Base-by-base conservation (phyloP, 2,113 vertebrate genomes). In the Lepus timidus region DNA sequence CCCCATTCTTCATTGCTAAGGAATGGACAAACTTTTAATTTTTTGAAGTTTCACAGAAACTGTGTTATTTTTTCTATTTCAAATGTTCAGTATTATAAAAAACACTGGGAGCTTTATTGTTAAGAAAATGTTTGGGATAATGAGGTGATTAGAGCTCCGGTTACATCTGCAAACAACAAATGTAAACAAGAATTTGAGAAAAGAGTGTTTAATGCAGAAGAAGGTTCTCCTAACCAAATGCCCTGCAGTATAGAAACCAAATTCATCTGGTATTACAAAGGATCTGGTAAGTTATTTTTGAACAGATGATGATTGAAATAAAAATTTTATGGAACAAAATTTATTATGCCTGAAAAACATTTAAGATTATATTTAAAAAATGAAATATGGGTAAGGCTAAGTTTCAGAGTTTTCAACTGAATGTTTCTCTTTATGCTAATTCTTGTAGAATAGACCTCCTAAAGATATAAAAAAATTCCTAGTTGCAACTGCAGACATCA, bases 261-360 rank as follows among this genome's bases (percentile, higher is more conserved):
- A 17, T 68, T 73, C 31, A 31, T 11, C 5, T 52, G 8, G 19
- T 51, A 49, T 65, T 91, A 70, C 29, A 74, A 25, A 94, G 2
- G 5, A 93, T 58, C 74, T 19, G 0, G 10, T 52, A 91, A 52
- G 3, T 1, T 73, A 19, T 95, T 91, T 74, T 44, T 49, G 58
- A 39, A 67, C 13, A 83, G 39, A 58, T 12, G 13, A 9, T 83
- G 27, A 89, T 14, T 9, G 13, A 96, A 97, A 94, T 3, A 0
- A 29, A 79, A 92, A 82, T 29, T 19, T 95, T 78, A 70, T 0
- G 14, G 87, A 94, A 93, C 17, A 71, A 96, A 97, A 95, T 91
- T 84, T 0, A 84, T 92, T 36, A 79, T 70, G 93, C n/a, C 25
- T 70, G n/a, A 89, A 91, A 92, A 78, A 25, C 19, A 17, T 75